Evolutionary conservation across 2,888 invertebrate species (phyloP), one percentile per base, ranked within the genome.

Genomic region (Zonitis immaculata): DNA sequence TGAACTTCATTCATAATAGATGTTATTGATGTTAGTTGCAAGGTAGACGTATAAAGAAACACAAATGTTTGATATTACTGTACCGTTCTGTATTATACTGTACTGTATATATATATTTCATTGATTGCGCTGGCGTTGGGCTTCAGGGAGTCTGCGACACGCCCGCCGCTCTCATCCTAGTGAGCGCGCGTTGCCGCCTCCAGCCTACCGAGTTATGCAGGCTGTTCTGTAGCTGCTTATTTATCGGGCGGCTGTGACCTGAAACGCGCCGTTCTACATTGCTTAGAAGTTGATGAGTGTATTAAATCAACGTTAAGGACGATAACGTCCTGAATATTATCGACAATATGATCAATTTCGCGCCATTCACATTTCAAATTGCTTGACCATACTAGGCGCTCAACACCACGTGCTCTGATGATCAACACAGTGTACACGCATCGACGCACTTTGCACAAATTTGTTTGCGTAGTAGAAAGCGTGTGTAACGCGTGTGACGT

Each of bases 151-250:
- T 66, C 68, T 69, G 73, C 68, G 75, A 75, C 75, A 75, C 76
- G 75, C 75, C 75, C 76, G 75, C 71, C 68, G 67, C 72, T 68
- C 69, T 70, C 72, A 69, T 72, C 73, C 73, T 71, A 69, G 72
- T 67, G 67, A 74, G 74, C 74, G 73, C 73, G 71, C 73, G 73
- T 73, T 73, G 69, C 68, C 67, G 55, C 58, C 66, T 63, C 66
- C 71, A 66, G 70, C 68, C 69, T 69, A 69, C 67, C 69, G 72
- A 62, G 62, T 66, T 62, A 61, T 55, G 63, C 64, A 64, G 65
- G 64, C 72, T 74, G 70, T 74, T 73, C 74, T 75, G 72, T 73
- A 73, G 73, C 73, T 72, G 72, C 72, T 74, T 76, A 75, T 76
- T 75, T 75, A 75, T 74, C 74, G 73, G 70, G 72, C 72, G 73